Conservation (phyloP, 2,797 vertebrate genomes). For the Oreonectes daqikongensis region DNA sequence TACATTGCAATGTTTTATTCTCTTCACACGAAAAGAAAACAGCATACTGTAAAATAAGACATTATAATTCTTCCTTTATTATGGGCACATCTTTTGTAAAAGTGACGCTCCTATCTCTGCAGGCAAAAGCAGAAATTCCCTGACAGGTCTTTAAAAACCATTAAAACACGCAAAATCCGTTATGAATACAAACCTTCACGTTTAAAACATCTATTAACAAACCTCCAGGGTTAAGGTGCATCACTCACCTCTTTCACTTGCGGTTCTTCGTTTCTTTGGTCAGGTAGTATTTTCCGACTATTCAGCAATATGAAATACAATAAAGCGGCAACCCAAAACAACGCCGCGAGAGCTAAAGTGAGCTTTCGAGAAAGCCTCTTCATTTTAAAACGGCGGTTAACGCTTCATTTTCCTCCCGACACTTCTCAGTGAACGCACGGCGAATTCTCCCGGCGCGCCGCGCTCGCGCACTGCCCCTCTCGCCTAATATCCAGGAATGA, state of each 20-base stretch:
- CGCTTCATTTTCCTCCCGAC: slow-evolving; percentile 37
- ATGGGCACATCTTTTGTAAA: not conserved
- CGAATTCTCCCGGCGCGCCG: slow-evolving; percentile 14
- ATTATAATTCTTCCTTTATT: not conserved
- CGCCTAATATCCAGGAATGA: slow-evolving; percentile 27
- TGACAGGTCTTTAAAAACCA: not conserved
- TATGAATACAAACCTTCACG: too few relatives aligned
- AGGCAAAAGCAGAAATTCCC: not conserved
- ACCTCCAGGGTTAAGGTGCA: not conserved
- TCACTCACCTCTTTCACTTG: slow-evolving; percentile 57
- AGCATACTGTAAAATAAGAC: not conserved
- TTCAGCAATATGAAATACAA: slow-evolving; percentile 64
- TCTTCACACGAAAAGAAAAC: not conserved
- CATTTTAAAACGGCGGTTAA: slow-evolving; percentile 57
- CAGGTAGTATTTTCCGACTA: slow-evolving; percentile 58
- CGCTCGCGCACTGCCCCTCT: slow-evolving; percentile 30
- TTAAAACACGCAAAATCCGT: not conserved
- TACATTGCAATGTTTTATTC: not conserved
- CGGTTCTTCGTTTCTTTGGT: slow-evolving; percentile 48
- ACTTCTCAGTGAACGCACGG: slow-evolving; percentile 10
- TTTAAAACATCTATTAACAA: not conserved
- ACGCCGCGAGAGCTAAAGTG: slow-evolving; percentile 54
- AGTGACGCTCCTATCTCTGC: not conserved
- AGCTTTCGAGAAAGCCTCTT: slow-evolving; percentile 63
- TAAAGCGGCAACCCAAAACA: slow-evolving; percentile 63